phyloP scores from a whole-genome alignment of 2,888 invertebrate genomes.

The Ormyrus thymus region DNA sequence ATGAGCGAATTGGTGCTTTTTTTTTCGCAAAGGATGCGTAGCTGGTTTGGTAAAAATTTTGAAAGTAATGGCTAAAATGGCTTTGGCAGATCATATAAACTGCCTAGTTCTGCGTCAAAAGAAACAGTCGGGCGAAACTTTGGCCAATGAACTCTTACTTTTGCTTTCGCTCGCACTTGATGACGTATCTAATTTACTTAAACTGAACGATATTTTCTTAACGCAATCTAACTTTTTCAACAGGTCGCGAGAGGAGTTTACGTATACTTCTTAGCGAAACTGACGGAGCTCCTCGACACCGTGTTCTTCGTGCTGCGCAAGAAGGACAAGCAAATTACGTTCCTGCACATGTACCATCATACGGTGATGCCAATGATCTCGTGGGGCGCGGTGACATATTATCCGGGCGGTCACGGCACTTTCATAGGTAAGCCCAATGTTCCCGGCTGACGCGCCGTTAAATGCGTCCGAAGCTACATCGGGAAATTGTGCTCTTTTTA shows the following conservation, averaged over 20 bases:
- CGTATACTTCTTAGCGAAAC: constrained; percentile 91
- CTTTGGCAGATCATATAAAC: too few relatives aligned
- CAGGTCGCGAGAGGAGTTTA: constrained; percentile 85
- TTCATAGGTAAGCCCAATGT: constrained; percentile 79
- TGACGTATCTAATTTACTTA: too few relatives aligned
- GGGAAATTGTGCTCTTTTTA: too few relatives aligned
- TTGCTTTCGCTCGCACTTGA: too few relatives aligned
- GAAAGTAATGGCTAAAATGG: too few relatives aligned
- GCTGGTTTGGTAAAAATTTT: too few relatives aligned
- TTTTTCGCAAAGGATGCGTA: too few relatives aligned
- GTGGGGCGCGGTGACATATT: constrained; percentile 94
- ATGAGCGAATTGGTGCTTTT: neutral
- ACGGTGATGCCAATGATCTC: constrained; percentile 95
- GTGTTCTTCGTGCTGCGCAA: constrained; percentile 95
- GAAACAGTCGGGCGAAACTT: neutral
- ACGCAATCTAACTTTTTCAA: neutral
- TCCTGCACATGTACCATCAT: constrained; percentile 95
- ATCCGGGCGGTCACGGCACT: constrained; percentile 91
- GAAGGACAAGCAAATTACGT: constrained; percentile 91
- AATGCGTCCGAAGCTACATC: too few relatives aligned
- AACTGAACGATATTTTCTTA: too few relatives aligned
- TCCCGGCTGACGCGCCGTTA: too few relatives aligned
- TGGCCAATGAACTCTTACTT: neutral
- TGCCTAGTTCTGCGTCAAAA: neutral
- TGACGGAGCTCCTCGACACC: constrained; percentile 92